These are phyloP conservation scores for Neolamprologus modestus DNA, from an alignment of 2,113 vertebrate species.

Conservation along the genomic window DNA sequence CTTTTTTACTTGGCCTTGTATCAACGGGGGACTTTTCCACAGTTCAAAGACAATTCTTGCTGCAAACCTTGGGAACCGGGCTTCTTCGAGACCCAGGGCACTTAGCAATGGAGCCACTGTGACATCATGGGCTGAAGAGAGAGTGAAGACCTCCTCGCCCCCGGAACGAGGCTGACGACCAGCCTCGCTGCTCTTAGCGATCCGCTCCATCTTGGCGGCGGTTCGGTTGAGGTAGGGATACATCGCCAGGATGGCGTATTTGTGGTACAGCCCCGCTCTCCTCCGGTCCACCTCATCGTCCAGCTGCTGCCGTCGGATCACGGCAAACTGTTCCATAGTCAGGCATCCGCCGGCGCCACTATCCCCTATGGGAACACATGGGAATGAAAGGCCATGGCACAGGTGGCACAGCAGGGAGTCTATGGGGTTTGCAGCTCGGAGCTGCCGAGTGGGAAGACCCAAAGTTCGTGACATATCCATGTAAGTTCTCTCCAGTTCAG, in stretches of 20 bases:
- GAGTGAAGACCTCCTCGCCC: conserved; percentile 76
- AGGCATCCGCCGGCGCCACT: conserved; percentile 72
- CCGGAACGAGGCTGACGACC: conserved; percentile 58
- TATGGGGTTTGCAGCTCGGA: conserved; percentile 89
- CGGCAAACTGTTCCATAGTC: conserved; percentile 81
- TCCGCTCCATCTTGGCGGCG: conserved; percentile 74
- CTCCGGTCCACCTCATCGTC: conserved; percentile 85
- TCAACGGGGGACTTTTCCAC: conserved; percentile 76
- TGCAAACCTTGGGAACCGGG: conserved; percentile 88
- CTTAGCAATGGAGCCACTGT: conserved; percentile 91
- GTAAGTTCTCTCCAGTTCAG: conserved; percentile 80
- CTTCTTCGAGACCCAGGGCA: conserved; percentile 84
- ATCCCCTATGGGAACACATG: conserved; percentile 63
- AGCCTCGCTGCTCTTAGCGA: conserved; percentile 60
- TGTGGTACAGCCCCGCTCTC: conserved; percentile 79
- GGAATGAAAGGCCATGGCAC: conserved; percentile 89
- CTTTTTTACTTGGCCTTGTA: neutral
- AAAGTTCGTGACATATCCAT: conserved; percentile 83
- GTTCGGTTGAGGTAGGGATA: conserved; percentile 91
- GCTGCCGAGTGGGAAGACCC: conserved; percentile 80
- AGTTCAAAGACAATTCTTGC: conserved; percentile 94
- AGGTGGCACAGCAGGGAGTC: conserved; percentile 92
- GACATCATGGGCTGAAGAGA: conserved; percentile 92
- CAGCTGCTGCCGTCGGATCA: conserved; percentile 88
- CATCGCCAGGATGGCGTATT: conserved; percentile 83